phyloP scores from a whole-genome alignment of 2,888 invertebrate species.

The Microdon myrmicae region DNA sequence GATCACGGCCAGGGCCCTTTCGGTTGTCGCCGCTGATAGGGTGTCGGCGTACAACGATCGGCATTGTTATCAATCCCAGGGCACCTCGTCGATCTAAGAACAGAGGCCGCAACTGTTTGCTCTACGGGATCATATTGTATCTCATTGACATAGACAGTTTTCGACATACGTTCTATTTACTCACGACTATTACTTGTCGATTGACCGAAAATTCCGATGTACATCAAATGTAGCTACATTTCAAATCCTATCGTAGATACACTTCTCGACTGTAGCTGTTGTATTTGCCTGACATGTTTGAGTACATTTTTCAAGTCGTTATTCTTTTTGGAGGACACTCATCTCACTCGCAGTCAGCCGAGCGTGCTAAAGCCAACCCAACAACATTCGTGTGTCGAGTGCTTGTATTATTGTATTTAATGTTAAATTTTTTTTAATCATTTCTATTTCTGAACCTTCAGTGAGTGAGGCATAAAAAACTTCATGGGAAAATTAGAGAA shows the following conservation, averaged over 20 bases:
- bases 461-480: conserved; percentile 6
- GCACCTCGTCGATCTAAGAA: conserved; percentile 26
- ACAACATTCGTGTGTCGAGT: conserved; percentile 24
- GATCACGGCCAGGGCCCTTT: conserved; percentile 17
- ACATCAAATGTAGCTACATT: no score
- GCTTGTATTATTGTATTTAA: conserved; percentile 50
- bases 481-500: conserved; percentile 5
- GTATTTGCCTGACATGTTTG: conserved; percentile 49
- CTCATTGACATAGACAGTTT: conserved; percentile 28
- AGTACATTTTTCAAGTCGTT: conserved; percentile 9
- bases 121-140: conserved; percentile 15
- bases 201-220: conserved; percentile 35
- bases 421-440: conserved; percentile 27
- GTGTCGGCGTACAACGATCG: conserved; percentile 13
- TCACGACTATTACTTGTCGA: conserved; percentile 25
- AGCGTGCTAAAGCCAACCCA: no score
- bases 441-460: conserved; percentile 18
- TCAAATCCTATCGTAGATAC: no score
- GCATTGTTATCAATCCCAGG: conserved; percentile 41
- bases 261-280: conserved; percentile 30
- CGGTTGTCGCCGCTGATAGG: conserved; percentile 17
- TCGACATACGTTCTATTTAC: conserved; percentile 46
- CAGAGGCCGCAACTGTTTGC: background rate
- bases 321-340: no score
- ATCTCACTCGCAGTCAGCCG: background rate